Evolutionary conservation across 92 coral and sea anemone genomes (phyloP), one percentile per base, ranked within the genome.

Genomic region (Muricea muricata): DNA sequence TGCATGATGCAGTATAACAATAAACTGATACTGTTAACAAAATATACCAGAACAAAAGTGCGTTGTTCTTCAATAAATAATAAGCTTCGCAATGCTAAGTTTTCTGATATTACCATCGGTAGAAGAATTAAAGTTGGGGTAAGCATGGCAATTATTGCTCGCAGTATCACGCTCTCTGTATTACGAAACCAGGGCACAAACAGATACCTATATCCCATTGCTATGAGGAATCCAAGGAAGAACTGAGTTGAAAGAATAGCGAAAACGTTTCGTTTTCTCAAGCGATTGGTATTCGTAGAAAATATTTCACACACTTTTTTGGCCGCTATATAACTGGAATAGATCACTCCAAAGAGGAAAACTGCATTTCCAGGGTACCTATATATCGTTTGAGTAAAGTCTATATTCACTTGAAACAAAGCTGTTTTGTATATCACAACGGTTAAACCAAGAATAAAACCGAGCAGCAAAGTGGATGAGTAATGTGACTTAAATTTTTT

Each of bases 1-100:
- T 78, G 83, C 83, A 78, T 78, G 10, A 78, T 58, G 17, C 71
- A 57, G 34, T 78, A 78, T 39, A 78, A 78, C 33, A 56, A 31
- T 28, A 57, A 34, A 45, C 83, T 58, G 13, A 56, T 31, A 18
- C 82, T 70, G 18, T 54, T 77, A 1, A 77, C 41, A 35, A 77
- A 54, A 45, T 54, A 77, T 8, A 77, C 70, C 50, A 77, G 21
- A 35, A 77, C 68, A 24, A 77, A 77, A 18, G 24, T 32, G 45
- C 83, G 83, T 20, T 54, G 50, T 6, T 70, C 31, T 7, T 78
- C 34, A 18, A 35, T 37, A 35, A 78, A 56, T 35, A 71, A 11
- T 34, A 65, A 57, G 25, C 83, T 78, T 34, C 58, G 7, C 35
- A 55, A 34, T 6, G 83, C 83, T 55, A 78, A 39, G 9, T 23